These are phyloP conservation scores for Murina feae DNA, from an alignment of 2,113 vertebrate genomes.

Conservation along the genomic window DNA sequence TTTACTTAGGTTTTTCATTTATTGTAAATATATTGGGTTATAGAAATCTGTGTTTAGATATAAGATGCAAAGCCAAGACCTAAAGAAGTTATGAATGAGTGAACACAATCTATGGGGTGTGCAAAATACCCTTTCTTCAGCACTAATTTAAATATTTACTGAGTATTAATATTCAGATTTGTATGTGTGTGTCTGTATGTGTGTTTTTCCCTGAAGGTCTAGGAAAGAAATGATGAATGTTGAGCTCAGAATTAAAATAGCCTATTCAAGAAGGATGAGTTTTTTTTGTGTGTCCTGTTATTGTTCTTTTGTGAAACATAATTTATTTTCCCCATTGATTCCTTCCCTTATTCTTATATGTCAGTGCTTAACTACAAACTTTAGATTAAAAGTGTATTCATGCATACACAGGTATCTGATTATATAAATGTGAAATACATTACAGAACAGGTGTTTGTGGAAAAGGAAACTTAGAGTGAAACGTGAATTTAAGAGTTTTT, in stretches of 20 bases:
- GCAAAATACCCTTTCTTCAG: constrained; percentile 22
- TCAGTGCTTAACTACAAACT: not conserved
- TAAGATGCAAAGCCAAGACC: constrained; percentile 30
- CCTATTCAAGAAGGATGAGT: not conserved
- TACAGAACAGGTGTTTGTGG: not conserved
- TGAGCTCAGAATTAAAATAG: constrained; percentile 50
- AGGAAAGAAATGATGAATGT: constrained; percentile 33
- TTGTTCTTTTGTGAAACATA: constrained; percentile 43
- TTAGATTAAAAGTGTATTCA: constrained; percentile 27
- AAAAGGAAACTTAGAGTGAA: not conserved
- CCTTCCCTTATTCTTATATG: not conserved
- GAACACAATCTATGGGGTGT: constrained; percentile 36
- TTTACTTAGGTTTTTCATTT: constrained; percentile 46
- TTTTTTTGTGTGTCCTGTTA: not conserved
- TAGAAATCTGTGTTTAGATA: constrained; percentile 38
- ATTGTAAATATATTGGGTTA: constrained; percentile 35
- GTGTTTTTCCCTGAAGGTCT: constrained; percentile 26
- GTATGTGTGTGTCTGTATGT: not conserved
- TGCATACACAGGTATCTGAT: not conserved
- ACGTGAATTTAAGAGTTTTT: not conserved
- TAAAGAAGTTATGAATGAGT: constrained; percentile 58
- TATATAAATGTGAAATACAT: not conserved
- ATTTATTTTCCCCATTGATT: constrained; percentile 12
- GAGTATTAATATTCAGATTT: constrained; percentile 52
- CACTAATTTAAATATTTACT: constrained; percentile 65